Evolutionary conservation across 2,888 invertebrate species (phyloP).

Genomic region (Calliopum simillimum): DNA sequence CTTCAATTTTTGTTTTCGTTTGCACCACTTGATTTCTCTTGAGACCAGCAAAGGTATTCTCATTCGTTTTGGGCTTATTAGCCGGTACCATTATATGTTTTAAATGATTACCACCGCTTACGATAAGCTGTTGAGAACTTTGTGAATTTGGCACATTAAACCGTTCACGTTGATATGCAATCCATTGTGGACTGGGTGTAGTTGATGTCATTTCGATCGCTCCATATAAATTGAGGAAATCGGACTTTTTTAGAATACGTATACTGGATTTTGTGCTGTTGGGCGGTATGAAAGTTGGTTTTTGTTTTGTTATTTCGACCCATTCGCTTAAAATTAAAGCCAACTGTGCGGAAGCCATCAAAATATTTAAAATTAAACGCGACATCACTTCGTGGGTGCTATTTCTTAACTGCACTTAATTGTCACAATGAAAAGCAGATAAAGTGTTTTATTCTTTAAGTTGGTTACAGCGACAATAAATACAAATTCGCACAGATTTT

Average conservation of each 20-base stretch:
- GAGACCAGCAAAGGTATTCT: not conserved
- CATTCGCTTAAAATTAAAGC: slow-evolving; percentile 43
- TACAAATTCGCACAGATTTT: not conserved
- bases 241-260: no score
- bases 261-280: no score
- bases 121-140: slow-evolving; percentile 43
- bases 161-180: slow-evolving; percentile 63
- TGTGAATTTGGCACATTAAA: slow-evolving; percentile 47
- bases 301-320: slow-evolving; percentile 47
- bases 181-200: slow-evolving; percentile 61
- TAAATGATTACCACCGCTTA: slow-evolving; percentile 50
- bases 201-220: not conserved
- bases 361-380: slow-evolving; percentile 2
- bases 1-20: slow-evolving; percentile 49
- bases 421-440: slow-evolving; percentile 1
- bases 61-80: not conserved
- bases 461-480: not conserved
- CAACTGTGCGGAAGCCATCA: not conserved
- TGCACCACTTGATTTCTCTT: slow-evolving; percentile 49
- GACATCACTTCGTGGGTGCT: not conserved
- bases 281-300: slow-evolving; percentile 6
- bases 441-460: not conserved
- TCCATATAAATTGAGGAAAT: no score
- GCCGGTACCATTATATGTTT: slow-evolving; percentile 51
- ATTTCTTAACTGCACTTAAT: not conserved